Evolutionary conservation across 1,140 invertebrate species (phyloP).

Genomic region (Delia radicum): DNA sequence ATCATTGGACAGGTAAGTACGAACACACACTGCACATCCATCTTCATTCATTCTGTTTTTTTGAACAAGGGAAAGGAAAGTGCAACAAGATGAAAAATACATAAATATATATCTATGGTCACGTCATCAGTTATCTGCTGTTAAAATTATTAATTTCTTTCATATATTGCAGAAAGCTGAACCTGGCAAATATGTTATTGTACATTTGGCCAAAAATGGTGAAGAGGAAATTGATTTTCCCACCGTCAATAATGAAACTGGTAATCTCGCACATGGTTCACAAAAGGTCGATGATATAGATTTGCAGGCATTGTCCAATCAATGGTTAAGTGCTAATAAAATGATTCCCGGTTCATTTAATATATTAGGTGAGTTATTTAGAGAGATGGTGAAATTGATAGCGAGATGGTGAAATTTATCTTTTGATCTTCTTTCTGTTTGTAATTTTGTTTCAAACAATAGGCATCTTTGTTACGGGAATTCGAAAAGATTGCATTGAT

Average conservation of each 20-base stretch:
- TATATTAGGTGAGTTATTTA: slow-evolving; percentile 42
- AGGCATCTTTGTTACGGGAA: slow-evolving; percentile 46
- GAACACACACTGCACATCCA: neutral
- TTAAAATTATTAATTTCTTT: neutral
- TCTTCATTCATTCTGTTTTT: neutral
- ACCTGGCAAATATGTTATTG: slow-evolving; percentile 43
- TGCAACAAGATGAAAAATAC: too few species aligned
- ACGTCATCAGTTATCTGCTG: neutral
- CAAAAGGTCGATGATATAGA: slow-evolving; percentile 41
- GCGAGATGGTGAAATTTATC: neutral
- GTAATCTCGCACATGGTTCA: slow-evolving; percentile 4
- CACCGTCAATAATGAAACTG: slow-evolving; percentile 32
- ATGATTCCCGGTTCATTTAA: slow-evolving; percentile 53
- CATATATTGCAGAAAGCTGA: slow-evolving; percentile 47
- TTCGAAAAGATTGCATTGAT: slow-evolving; percentile 34
- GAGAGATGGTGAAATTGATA: neutral
- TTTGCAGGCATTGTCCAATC: slow-evolving; percentile 44
- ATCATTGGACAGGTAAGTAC: slow-evolving; percentile 50
- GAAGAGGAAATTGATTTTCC: slow-evolving; percentile 48
- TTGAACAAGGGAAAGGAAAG: too few species aligned
- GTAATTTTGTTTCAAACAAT: slow-evolving; percentile 15
- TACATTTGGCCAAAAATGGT: slow-evolving; percentile 47
- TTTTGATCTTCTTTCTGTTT: too few species aligned
- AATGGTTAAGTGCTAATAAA: slow-evolving; percentile 50
- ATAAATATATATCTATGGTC: neutral